Base-by-base conservation (phyloP, 2,113 vertebrate genomes). In the Zosterops lateralis region DNA sequence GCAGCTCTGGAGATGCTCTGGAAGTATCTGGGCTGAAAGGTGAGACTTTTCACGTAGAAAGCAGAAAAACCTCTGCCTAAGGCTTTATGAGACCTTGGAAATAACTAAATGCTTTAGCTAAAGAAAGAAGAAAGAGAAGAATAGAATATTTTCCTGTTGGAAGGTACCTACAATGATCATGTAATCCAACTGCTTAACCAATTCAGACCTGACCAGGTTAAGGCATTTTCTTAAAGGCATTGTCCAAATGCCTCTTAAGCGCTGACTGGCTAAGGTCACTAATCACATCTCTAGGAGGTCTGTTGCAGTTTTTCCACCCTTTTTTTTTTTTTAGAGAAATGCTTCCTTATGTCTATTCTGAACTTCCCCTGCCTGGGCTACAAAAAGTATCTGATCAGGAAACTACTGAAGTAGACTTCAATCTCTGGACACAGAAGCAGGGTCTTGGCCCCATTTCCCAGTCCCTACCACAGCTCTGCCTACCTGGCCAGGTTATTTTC, bases 341-440 rank as follows among this genome's bases (percentile, higher is more conserved):
- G 1, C 1, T 67, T 82, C 22, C 19, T 38, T 14, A n/a, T 6
- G 2, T 36, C 7, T 3, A 1, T 38, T 73, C 17, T 73, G 20
- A 77, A 53, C 5, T 12, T 57, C 7, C 2, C 6, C 5, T 64
- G 5, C 3, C 3, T 7, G 15, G n/a, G 9, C 3, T 71, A 51
- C 32, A 6, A 57, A 53, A 87, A 14, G 2, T 57, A 40, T 6
- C 17, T 82, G 28, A 45, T 10, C 16, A 34, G 10, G 17, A 72
- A 18, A 56, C 6, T 36, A 10, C 0, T 57, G 32, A 62, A 71
- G 50, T 7, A 45, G 12, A 31, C 22, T 50, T 67, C 92, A 17
- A 20, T n/a, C 16, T 72, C 36, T 31, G 12, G 26, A 6, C 5
- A 22, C 26, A 80, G 51, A 48, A 83, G 14, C 9, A 32, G 16